A percentile compares a stretch with the other conserved stretches of the same genome.
Evolutionary conservation across 2,888 invertebrate species (phyloP).

Genomic region (Ophonus ardosiacus): DNA sequence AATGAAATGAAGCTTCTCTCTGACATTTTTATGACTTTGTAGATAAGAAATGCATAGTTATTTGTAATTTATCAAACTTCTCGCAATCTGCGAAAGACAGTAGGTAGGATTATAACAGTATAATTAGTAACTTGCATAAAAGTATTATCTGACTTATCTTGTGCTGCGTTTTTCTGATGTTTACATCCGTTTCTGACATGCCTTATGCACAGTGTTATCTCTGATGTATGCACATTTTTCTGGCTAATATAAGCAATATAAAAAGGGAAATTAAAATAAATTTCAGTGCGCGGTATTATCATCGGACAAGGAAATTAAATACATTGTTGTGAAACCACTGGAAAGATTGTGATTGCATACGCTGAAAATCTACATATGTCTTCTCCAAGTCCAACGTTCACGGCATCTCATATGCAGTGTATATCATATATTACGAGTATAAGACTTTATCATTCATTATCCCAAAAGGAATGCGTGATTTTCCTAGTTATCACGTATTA

Average conservation of each 20-base stretch:
- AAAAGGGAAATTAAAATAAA: constrained; percentile 36
- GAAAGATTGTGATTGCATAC: constrained; percentile 23
- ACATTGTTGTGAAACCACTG: constrained; percentile 14
- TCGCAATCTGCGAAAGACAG: constrained; percentile 33
- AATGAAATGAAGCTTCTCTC: constrained; percentile 27
- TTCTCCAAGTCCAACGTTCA: not conserved
- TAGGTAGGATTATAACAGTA: constrained; percentile 38
- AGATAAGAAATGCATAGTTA: constrained; percentile 35
- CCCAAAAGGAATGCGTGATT: no score
- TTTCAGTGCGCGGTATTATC: constrained; percentile 21
- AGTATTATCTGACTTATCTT: constrained; percentile 35
- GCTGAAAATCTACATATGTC: constrained; percentile 7
- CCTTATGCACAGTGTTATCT: constrained; percentile 39
- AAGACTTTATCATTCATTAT: no score
- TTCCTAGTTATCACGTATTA: no score
- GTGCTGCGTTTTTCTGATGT: constrained; percentile 43
- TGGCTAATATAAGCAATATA: constrained; percentile 43
- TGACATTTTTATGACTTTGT: constrained; percentile 25
- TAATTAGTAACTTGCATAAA: constrained; percentile 49
- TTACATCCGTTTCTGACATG: constrained; percentile 56
- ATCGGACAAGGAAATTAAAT: constrained; percentile 41
- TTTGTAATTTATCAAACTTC: constrained; percentile 43
- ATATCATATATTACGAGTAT: not conserved
- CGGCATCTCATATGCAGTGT: not conserved
- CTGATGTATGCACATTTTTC: constrained; percentile 41